Evolutionary conservation across 2,888 invertebrate genomes (phyloP), one percentile per base, ranked within the genome.

Genomic region (Microplitis deprimator): DNA sequence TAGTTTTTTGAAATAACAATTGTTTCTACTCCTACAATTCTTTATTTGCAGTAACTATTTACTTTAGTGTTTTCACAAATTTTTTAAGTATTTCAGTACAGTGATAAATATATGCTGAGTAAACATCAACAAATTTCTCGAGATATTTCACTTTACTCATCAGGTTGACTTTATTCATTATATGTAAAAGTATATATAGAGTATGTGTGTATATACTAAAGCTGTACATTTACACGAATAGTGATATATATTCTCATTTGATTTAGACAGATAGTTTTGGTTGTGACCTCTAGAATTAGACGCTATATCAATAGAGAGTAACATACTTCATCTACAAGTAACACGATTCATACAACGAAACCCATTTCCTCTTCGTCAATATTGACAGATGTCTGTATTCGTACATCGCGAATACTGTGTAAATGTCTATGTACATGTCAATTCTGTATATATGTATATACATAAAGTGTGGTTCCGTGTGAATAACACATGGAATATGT

Each of bases 301-400:
- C 41, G 69, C 70, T 64, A 76, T 76, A 39, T 65, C 20, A 29
- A 65, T 69, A 64, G 50, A 64, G 50, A 64, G 29, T n/a, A 40
- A 62, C 29, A 41, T 68, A 39, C 70, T 50, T 62, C 75, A 60
- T 16, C 41, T 69, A 40, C 41, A 60, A 71, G 71, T 60, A 29
- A 70, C 50, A 65, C 59, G 62, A 62, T 67, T 77, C 77, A 79
- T 73, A 68, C 79, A 80, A 81, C 79, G 77, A 80, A 81, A 80
- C 80, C 79, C 80, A 79, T 80, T 81, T 80, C 79, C 80, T 76
- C 77, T 77, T 76, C 76, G 79, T 79, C 81, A 81, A 80, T 81
- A 81, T 81, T 81, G 81, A 81, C 80, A 79, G 75, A 77, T 79
- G 79, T 77, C 76, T 77, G 50, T n/a, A n/a, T 76, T 76, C 74